Evolutionary conservation across 2,888 invertebrate species (phyloP), one percentile per base, ranked within the genome.

Genomic region (Brachypalpus laphriformis): DNA sequence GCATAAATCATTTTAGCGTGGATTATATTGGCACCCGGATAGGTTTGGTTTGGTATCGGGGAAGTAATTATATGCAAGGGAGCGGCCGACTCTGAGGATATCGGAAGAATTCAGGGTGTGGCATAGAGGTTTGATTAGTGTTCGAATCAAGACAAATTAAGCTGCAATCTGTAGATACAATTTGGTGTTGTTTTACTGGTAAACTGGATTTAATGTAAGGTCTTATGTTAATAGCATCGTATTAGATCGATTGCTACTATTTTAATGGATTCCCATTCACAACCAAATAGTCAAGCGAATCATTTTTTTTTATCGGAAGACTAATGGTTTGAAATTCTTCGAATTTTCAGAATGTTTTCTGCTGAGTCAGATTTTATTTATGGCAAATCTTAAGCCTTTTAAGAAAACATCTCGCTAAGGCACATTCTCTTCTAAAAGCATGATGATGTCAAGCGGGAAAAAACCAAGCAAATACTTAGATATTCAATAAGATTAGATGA

Each of bases 1-100:
- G 68, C 83, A 75, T 83, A 83, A 83, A 80, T 83, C 80, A 83
- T 68, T 75, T 51, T 34, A 49, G 72, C 34, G 54, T 65, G 74
- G 66, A 59, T 70, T 68, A 31, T 7, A 59, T 18, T 66, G 82
- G 42, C 72, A 72, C 45, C 72, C 77, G 77, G 77, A 49, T 59
- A 49, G 65, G 59, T 34, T 63, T 9, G n/a, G 49, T 31, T 16
- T 40, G 9, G n/a, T 49, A 51, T 51, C 7, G 8, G n/a, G 40
- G 28, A 68, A 54, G 68, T 56, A 56, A 56, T 56, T 56, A 45
- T 14, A 49, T 49, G 47, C 51, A 51, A 42, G 59, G 82, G 78
- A 78, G 65, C 51, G 82, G 70, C 49, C 2, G 42, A 20, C 22
- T n/a, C 18, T 22, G 61, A 63, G 49, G 70, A 70, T 56, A 56